Evolutionary conservation across 2,888 invertebrate genomes (phyloP).

Genomic region (Ditula angustiorana): DNA sequence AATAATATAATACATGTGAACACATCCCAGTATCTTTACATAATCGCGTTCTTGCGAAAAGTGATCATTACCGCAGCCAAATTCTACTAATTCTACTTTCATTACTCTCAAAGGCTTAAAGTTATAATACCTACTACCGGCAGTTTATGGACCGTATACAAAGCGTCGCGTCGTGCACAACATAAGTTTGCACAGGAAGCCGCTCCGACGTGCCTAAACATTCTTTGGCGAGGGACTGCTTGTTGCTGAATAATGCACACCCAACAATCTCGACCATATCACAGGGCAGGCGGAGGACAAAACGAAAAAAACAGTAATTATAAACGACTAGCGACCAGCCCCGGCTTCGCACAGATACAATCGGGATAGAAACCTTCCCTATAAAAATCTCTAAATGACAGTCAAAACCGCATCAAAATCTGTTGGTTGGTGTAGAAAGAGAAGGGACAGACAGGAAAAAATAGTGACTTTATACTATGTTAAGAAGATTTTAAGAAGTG

Average conservation of each 20-base stretch:
- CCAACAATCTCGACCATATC: conserved; percentile 1
- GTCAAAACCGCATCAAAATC: no score
- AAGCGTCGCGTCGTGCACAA: conserved; percentile 46
- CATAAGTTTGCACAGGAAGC: conserved; percentile 50
- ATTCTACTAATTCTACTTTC: conserved; percentile 13
- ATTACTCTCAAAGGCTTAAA: conserved; percentile 18
- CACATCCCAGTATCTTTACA: neutral
- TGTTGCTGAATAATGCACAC: conserved; percentile 58
- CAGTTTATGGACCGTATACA: conserved; percentile 23
- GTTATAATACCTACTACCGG: conserved; percentile 6
- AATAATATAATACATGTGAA: no score
- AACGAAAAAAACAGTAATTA: neutral
- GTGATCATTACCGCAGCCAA: conserved; percentile 6
- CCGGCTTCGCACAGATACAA: no score
- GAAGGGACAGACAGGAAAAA: no score
- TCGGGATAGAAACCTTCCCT: no score
- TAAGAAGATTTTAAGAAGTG: no score
- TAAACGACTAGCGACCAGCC: no score
- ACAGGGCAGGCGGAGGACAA: neutral
- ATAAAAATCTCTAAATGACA: no score
- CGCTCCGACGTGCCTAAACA: conserved; percentile 18
- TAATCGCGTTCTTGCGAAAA: neutral
- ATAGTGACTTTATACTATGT: no score
- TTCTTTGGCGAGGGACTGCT: conserved; percentile 43
- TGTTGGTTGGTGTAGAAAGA: no score